Conservation (phyloP, 2,113 vertebrate species). For the Solea solea region DNA sequence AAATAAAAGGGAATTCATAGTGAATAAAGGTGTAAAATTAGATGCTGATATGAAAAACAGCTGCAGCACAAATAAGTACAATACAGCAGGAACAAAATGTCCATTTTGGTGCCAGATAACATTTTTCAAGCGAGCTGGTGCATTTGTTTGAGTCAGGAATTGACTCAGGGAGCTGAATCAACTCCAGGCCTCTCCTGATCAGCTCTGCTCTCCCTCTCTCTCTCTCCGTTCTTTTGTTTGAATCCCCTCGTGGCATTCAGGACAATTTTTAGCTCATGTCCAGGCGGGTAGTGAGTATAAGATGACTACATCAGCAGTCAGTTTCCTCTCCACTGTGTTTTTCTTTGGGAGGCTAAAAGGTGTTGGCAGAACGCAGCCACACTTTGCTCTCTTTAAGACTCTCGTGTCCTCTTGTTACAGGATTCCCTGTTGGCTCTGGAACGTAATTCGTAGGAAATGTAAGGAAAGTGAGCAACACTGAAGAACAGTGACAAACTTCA, state of each 20-base stretch:
- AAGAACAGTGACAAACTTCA: conserved; percentile 44
- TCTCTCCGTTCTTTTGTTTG: conserved; percentile 56
- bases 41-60: conserved; percentile 2
- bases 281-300: conserved; percentile 63
- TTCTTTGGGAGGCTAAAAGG: conserved; percentile 63
- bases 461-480: conserved; percentile 64
- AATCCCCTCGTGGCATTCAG: conserved; percentile 70
- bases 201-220: conserved; percentile 47
- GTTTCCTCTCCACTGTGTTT: conserved; percentile 71
- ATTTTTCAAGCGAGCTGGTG: conserved; percentile 47
- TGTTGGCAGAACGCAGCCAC: conserved; percentile 38
- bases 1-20: background rate
- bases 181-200: conserved; percentile 64
- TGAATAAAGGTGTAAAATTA: background rate
- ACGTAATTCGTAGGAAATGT: conserved; percentile 34
- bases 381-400: conserved; percentile 22
- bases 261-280: conserved; percentile 73
- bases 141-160: conserved; percentile 65
- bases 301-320: conserved; percentile 75
- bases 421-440: conserved; percentile 29
- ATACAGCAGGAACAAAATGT: conserved; percentile 19
- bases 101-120: conserved; percentile 39
- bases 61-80: conserved; percentile 14
- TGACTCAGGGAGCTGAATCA: conserved; percentile 69
- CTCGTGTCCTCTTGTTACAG: conserved; percentile 16